Evolutionary conservation across 2,797 vertebrate genomes (phyloP).

Genomic region (Gadopsis marmoratus): DNA sequence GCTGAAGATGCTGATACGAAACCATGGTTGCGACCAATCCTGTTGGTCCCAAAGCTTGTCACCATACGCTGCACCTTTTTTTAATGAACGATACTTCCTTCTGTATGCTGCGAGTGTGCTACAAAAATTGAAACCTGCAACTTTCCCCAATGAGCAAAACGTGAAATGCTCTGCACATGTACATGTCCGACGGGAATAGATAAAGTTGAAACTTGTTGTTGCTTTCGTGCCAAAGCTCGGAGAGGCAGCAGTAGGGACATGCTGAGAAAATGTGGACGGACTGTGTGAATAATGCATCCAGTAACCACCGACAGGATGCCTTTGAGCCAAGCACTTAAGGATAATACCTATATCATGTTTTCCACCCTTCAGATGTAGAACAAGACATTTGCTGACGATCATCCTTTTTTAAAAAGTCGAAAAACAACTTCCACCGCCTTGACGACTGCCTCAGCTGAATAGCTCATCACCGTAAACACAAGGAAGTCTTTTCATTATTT

Average conservation of each 20-base stretch:
- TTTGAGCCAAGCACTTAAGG: slow-evolving; percentile 18
- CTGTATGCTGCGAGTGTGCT: too few species aligned
- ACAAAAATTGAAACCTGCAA: too few species aligned
- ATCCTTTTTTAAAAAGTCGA: slow-evolving; percentile 5
- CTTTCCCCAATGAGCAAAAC: too few species aligned
- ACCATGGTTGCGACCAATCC: too few species aligned
- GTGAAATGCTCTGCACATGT: background rate
- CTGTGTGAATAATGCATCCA: slow-evolving; percentile 33
- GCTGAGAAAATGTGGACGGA: slow-evolving; percentile 1
- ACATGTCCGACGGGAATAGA: background rate
- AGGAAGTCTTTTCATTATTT: background rate
- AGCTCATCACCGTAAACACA: background rate
- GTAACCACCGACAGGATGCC: slow-evolving; percentile 9
- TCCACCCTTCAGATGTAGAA: background rate
- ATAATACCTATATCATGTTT: slow-evolving; percentile 7
- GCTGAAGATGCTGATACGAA: too few species aligned
- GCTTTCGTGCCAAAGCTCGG: background rate
- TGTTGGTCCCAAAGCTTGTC: too few species aligned
- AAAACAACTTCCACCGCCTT: background rate
- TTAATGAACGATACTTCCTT: too few species aligned
- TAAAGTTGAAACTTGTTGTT: background rate
- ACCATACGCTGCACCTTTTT: too few species aligned
- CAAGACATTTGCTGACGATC: slow-evolving; percentile 1
- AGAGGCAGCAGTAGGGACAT: background rate
- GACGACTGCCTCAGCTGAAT: slow-evolving; percentile 18